These are phyloP conservation scores for Brevipalpus yothersi DNA, from an alignment of 1,140 invertebrate species.

Conservation along the genomic window DNA sequence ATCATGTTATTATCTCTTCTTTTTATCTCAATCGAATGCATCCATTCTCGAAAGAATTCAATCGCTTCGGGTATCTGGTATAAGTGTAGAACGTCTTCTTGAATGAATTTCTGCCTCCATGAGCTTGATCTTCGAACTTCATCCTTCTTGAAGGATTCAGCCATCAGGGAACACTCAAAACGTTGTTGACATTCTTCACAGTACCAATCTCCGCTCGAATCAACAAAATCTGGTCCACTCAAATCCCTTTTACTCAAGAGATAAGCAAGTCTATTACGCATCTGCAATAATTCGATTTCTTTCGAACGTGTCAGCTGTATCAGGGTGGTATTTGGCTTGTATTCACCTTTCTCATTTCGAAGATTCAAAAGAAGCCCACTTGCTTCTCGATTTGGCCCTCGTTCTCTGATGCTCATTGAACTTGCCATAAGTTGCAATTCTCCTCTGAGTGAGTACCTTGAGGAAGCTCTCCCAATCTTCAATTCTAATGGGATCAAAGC, in stretches of 20 bases:
- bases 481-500: slow-evolving; percentile 56
- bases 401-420: slow-evolving; percentile 51
- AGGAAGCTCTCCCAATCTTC: slow-evolving; percentile 52
- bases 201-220: slow-evolving; percentile 36
- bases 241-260: neutral
- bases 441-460: slow-evolving; percentile 51
- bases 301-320: slow-evolving; percentile 39
- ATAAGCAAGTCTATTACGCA: slow-evolving; percentile 45
- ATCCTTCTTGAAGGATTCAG: slow-evolving; percentile 1
- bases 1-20: slow-evolving; percentile 20
- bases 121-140: neutral
- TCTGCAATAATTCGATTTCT: slow-evolving; percentile 40
- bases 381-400: slow-evolving; percentile 23
- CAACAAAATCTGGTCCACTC: slow-evolving; percentile 32
- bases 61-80: too few relatives aligned
- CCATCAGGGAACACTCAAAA: slow-evolving; percentile 34
- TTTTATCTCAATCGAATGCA: slow-evolving; percentile 39
- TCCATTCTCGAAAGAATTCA: slow-evolving; percentile 64
- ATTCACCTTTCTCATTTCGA: slow-evolving; percentile 24
- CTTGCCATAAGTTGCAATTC: slow-evolving; percentile 71
- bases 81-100: too few relatives aligned
- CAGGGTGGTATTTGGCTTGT: slow-evolving; percentile 31
- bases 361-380: slow-evolving; percentile 59
- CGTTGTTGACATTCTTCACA: slow-evolving; percentile 55
- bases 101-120: slow-evolving; percentile 36